Percentiles rank a stretch among this genome's conserved stretches.
These are phyloP conservation scores for Lasioglossum albipes DNA, from an alignment of 1,140 invertebrate species.

Conservation along the genomic window DNA sequence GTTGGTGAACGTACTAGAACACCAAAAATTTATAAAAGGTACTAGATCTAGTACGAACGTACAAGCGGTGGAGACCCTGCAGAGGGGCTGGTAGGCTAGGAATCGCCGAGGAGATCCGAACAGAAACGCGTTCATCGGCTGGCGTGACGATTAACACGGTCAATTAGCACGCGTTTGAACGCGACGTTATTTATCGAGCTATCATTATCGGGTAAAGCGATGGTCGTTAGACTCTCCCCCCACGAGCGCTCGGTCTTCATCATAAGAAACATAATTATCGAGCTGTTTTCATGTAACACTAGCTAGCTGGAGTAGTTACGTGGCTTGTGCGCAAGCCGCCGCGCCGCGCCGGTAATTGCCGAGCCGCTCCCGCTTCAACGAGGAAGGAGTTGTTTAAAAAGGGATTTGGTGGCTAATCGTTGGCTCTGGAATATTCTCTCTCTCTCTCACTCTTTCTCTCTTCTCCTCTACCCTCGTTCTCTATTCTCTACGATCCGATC, in stretches of 20 bases:
- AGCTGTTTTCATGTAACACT: conserved; percentile 28
- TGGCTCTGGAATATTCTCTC: conserved; percentile 21
- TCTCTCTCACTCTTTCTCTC: not conserved
- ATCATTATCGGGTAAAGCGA: conserved; percentile 34
- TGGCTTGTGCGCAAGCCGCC: not conserved
- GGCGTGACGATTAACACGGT: conserved; percentile 4
- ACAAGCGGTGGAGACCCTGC: no score
- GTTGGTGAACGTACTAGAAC: no score
- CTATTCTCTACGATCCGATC: not conserved
- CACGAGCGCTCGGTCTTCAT: not conserved
- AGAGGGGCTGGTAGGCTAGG: not conserved
- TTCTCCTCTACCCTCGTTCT: not conserved
- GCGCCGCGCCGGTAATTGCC: conserved; percentile 14
- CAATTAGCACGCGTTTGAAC: conserved; percentile 29
- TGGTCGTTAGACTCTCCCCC: conserved; percentile 1
- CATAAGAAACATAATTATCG: conserved; percentile 27
- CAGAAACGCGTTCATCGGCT: not conserved
- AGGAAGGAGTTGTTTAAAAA: conserved; percentile 47
- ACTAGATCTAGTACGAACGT: no score
- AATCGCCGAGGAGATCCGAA: not conserved
- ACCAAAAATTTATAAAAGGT: no score
- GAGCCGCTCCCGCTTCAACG: not conserved
- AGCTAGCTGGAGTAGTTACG: conserved; percentile 32
- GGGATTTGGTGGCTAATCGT: conserved; percentile 27
- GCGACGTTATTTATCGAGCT: conserved; percentile 39